Evolutionary conservation across 1,140 invertebrate species (phyloP).

Genomic region (Thalassaphorura encarpata): DNA sequence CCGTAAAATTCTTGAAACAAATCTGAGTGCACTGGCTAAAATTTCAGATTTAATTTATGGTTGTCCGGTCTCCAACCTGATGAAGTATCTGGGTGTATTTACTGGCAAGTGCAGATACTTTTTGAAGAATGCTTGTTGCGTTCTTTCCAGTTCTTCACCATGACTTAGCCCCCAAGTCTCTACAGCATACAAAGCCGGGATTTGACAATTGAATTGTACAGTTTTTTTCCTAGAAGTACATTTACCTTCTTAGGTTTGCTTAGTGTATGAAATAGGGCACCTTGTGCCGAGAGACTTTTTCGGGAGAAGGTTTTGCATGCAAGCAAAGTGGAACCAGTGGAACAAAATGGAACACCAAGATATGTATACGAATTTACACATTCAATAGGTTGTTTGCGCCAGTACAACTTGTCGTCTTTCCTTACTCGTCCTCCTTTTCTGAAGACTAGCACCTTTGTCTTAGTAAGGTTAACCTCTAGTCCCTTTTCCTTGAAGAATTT

Average conservation of each 20-base stretch:
- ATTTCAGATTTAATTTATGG: too few relatives aligned
- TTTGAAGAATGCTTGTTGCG: too few relatives aligned
- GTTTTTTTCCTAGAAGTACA: neutral
- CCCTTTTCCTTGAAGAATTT: slow-evolving; percentile 19
- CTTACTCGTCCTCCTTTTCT: slow-evolving; percentile 13
- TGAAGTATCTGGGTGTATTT: too few relatives aligned
- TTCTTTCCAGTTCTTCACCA: too few relatives aligned
- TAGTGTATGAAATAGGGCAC: neutral
- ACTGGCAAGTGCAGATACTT: too few relatives aligned
- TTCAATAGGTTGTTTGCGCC: neutral
- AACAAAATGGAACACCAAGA: neutral
- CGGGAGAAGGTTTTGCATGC: neutral
- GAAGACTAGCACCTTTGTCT: slow-evolving; percentile 30
- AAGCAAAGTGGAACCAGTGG: neutral
- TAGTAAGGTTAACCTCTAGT: slow-evolving; percentile 18
- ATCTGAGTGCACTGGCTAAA: too few relatives aligned
- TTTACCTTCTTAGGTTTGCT: neutral
- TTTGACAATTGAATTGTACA: neutral
- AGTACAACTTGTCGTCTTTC: slow-evolving; percentile 1
- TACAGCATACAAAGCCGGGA: neutral
- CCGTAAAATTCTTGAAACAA: too few relatives aligned
- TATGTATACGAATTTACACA: neutral
- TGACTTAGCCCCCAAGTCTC: neutral
- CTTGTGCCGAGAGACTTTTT: neutral
- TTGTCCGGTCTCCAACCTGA: too few relatives aligned